These are phyloP conservation scores for Carlito syrichta DNA, from an alignment of 2,113 vertebrate genomes.

Conservation along the genomic window DNA sequence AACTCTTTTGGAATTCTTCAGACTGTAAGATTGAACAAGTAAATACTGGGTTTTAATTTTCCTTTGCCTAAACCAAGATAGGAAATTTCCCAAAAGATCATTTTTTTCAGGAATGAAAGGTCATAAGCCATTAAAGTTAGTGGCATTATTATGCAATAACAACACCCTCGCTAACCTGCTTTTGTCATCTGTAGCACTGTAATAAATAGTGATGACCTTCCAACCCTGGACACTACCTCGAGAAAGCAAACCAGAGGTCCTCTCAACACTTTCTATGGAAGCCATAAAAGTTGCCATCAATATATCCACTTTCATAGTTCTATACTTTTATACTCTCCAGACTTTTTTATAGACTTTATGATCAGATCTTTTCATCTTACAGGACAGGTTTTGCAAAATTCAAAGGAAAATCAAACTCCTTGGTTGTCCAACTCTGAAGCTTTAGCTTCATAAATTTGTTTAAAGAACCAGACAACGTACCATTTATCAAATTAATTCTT, in stretches of 20 bases:
- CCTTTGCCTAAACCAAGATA: slow-evolving; percentile 44
- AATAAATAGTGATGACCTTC: neutral
- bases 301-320: slow-evolving; percentile 35
- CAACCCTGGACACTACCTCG: slow-evolving; percentile 53
- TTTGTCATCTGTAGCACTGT: neutral
- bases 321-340: slow-evolving; percentile 31
- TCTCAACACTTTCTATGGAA: slow-evolving; percentile 50
- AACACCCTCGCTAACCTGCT: neutral
- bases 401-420: slow-evolving; percentile 28
- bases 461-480: slow-evolving; percentile 30
- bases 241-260: slow-evolving; percentile 44
- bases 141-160: slow-evolving; percentile 32
- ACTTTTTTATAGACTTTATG: slow-evolving; percentile 61
- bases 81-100: slow-evolving; percentile 15
- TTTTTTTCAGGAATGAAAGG: slow-evolving; percentile 58
- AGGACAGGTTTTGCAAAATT: slow-evolving; percentile 52
- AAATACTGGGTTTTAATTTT: slow-evolving; percentile 38
- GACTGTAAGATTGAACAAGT: slow-evolving; percentile 12
- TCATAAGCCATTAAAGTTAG: slow-evolving; percentile 37
- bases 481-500: neutral
- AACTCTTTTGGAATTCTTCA: slow-evolving; percentile 13
- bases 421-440: neutral
- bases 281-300: slow-evolving; percentile 29
- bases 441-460: slow-evolving; percentile 32
- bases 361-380: slow-evolving; percentile 31